Percentiles rank a stretch among this genome's conserved stretches.
These are phyloP conservation scores for Oncorhynchus kisutch DNA, from an alignment of 2,113 vertebrate species.

Conservation along the genomic window DNA sequence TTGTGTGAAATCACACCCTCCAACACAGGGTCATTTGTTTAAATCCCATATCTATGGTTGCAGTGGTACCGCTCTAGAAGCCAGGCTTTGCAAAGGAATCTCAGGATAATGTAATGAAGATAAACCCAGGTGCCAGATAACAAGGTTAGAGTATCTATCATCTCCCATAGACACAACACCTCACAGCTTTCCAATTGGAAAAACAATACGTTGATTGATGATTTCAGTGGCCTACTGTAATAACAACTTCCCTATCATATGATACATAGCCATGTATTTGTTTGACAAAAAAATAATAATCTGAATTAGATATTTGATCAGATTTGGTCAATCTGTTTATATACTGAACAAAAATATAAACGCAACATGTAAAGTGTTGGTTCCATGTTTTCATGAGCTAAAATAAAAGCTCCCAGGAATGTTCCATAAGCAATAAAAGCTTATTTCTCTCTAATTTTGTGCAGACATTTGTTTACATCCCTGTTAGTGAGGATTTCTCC, in stretches of 20 bases:
- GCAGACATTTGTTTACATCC: too few species aligned
- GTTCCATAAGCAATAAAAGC: too few species aligned
- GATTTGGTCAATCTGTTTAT: not conserved
- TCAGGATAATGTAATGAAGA: slow-evolving; percentile 29
- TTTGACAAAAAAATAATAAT: not conserved
- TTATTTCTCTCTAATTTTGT: too few species aligned
- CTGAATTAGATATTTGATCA: not conserved
- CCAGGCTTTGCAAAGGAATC: slow-evolving; percentile 2
- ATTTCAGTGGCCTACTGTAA: not conserved
- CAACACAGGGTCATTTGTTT: slow-evolving; percentile 11
- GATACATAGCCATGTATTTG: not conserved
- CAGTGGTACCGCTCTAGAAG: not conserved
- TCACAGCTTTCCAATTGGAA: slow-evolving; percentile 4
- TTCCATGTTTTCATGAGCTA: too few species aligned
- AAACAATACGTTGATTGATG: slow-evolving; percentile 29
- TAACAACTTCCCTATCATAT: slow-evolving; percentile 6
- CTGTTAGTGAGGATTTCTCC: too few species aligned
- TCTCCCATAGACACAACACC: not conserved
- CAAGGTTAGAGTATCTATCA: slow-evolving; percentile 36
- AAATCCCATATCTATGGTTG: slow-evolving; percentile 3
- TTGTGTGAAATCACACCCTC: not conserved
- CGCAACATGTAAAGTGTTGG: too few species aligned
- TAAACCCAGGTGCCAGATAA: slow-evolving; percentile 28
- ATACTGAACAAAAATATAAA: too few species aligned
- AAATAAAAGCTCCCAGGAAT: too few species aligned